Conservation (phyloP, 2,888 invertebrate species). For the Masnerella sp. region DNA sequence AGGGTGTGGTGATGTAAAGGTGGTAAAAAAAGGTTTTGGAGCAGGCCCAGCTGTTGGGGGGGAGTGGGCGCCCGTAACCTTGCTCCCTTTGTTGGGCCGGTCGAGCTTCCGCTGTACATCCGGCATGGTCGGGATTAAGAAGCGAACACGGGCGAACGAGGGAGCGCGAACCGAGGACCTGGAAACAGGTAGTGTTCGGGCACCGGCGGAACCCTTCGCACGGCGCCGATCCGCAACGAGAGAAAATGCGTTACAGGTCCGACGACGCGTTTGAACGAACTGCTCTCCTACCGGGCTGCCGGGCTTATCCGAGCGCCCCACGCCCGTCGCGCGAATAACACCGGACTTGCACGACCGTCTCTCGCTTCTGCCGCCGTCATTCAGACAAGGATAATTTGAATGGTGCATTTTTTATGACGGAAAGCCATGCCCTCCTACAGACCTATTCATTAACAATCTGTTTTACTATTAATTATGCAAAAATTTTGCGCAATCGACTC, state of each 20-base stretch:
- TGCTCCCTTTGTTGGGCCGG: conserved; percentile 64
- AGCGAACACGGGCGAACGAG: conserved; percentile 34
- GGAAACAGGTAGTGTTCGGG: conserved; percentile 35
- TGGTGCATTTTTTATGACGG: conserved; percentile 41
- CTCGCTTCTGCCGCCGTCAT: conserved; percentile 28
- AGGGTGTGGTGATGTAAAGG: no score
- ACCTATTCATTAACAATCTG: not conserved
- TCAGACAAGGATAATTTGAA: conserved; percentile 32
- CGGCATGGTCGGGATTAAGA: conserved; percentile 70
- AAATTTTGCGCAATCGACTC: no score
- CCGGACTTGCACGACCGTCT: conserved; percentile 62
- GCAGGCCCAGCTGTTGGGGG: conserved; percentile 69
- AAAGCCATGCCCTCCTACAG: not conserved
- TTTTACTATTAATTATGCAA: conserved; percentile 16
- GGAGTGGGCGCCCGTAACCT: conserved; percentile 63
- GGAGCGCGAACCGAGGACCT: conserved; percentile 61
- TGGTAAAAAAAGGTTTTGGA: not conserved
- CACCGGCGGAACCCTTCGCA: conserved; percentile 37
- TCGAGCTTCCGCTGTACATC: conserved; percentile 70
- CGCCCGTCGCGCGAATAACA: conserved; percentile 63
- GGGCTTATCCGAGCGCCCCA: conserved; percentile 67
- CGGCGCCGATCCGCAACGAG: conserved; percentile 42
- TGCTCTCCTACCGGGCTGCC: conserved; percentile 69
- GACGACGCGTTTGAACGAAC: conserved; percentile 72
- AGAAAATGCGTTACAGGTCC: conserved; percentile 58